phyloP scores from a whole-genome alignment of 2,113 vertebrate species.

The Petroica traversi region DNA sequence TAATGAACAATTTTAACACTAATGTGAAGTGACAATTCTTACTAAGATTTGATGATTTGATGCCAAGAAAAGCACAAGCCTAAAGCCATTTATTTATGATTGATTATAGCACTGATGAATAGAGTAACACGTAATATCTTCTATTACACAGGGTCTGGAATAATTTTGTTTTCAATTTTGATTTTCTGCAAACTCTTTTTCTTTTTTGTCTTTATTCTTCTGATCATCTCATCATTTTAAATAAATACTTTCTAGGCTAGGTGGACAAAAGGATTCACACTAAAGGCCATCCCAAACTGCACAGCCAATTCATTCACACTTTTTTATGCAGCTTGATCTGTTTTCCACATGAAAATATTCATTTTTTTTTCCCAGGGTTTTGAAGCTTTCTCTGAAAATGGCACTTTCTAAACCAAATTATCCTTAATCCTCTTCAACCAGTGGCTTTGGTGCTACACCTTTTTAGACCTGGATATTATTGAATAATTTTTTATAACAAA shows the following conservation, averaged over 20 bases:
- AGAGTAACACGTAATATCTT: neutral
- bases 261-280: neutral
- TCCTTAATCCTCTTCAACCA: neutral
- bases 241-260: neutral
- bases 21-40: neutral
- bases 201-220: neutral
- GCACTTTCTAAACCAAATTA: neutral
- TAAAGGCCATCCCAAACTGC: neutral
- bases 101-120: neutral
- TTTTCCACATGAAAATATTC: neutral
- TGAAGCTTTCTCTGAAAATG: neutral
- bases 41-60: neutral
- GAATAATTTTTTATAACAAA: neutral
- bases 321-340: neutral
- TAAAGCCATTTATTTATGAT: neutral
- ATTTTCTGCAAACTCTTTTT: neutral
- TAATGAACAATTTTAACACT: neutral
- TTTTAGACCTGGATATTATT: neutral
- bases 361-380: neutral
- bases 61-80: neutral
- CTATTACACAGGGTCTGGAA: neutral
- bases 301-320: neutral
- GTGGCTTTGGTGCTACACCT: neutral
- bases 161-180: neutral
- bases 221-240: neutral